A percentile compares a stretch with the other conserved stretches of the same genome.
Evolutionary conservation across 2,888 invertebrate species (phyloP).

Genomic region (Leucoptera coffeella): DNA sequence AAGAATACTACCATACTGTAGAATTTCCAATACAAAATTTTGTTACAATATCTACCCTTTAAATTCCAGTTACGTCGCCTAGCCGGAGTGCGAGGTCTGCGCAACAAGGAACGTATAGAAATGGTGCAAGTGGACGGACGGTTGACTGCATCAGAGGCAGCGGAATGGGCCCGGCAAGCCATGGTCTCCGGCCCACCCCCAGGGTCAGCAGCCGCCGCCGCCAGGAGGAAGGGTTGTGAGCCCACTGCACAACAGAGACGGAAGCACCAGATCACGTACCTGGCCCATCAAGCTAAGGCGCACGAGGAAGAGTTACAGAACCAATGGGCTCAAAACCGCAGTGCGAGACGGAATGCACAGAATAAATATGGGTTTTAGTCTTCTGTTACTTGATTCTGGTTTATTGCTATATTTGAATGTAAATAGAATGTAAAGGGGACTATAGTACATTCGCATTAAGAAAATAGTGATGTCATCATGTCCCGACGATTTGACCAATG

Average conservation of each 20-base stretch:
- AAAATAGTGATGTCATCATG: too few species aligned
- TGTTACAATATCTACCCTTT: neutral
- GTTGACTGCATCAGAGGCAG: conserved; percentile 72
- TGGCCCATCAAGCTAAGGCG: conserved; percentile 89
- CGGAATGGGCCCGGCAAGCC: conserved; percentile 77
- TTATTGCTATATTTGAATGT: too few species aligned
- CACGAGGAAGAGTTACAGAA: conserved; percentile 90
- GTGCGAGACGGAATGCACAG: conserved; percentile 82
- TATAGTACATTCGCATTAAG: too few species aligned
- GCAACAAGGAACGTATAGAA: conserved; percentile 60
- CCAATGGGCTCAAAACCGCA: conserved; percentile 86
- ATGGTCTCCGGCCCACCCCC: too few species aligned
- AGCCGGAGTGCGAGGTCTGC: conserved; percentile 60
- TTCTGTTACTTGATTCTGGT: too few species aligned
- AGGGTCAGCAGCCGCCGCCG: conserved; percentile 32
- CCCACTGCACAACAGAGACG: conserved; percentile 67
- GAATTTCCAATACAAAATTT: too few species aligned
- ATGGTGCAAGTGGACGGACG: conserved; percentile 79
- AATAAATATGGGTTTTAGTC: conserved; percentile 90
- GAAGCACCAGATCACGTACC: conserved; percentile 95
- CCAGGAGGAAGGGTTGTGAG: conserved; percentile 50
- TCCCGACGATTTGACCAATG: too few species aligned
- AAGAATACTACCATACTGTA: too few species aligned
- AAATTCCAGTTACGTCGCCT: conserved; percentile 55
- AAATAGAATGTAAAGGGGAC: too few species aligned